Base-by-base conservation (phyloP, 2,113 vertebrate species). In the Uropsilus gracilis region DNA sequence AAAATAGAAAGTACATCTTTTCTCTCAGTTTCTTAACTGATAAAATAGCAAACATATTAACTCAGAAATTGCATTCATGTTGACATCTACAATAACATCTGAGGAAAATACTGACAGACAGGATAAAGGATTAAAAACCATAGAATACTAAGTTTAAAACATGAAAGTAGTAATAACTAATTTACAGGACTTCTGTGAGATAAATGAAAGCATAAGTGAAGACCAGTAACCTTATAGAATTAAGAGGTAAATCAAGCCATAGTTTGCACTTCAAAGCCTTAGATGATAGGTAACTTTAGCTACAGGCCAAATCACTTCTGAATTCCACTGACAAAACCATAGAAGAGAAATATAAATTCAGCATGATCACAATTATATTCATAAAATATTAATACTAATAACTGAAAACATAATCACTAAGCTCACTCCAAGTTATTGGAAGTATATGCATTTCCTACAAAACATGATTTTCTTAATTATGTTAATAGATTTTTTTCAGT, bases 41-140 rank as follows among this genome's bases (percentile, higher is more conserved):
- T 37, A 78, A 86, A 95, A 95, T 68, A 39, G 30, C 63, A 76
- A 81, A 68, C 17, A 37, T 57, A 69, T 16, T 6, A 6, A 81
- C 14, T 59, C 37, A 86, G 12, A 87, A 76, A 66, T 91, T 86
- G 94, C 93, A 73, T 72, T 89, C 80, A 78, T 90, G 61, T 12
- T 3, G 1, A 24, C 13, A 55, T 48, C 44, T 68, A 3, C 59
- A 63, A 6, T 80, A 48, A 91, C 5, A 89, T 72, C 44, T 59
- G 30, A 90, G 13, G 42, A 91, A 93, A 71, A 53, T 18, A 42
- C 4, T 86, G 5, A 2, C 57, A 90, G 10, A 80, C 3, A 85
- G 34, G 48, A 89, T 32, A 42, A 63, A 78, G 86, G 39, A 69
- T 55, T n/a, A n/a, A 48, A 82, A 86, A 69, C 22, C 8, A 77